Percentiles rank a stretch among this genome's conserved stretches.
phyloP scores from a whole-genome alignment of 2,113 vertebrate species.

The sheep (Ovis aries) region ARS-UI_Ramb_v3.0 NC_056056.1:61548501-61549000 shows the following conservation, averaged over 20 bases:
- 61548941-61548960: not conserved
- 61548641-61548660: conserved; percentile 10
- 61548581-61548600: not conserved
- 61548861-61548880: not conserved
- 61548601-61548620: conserved; percentile 6
- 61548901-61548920: not conserved
- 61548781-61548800: not conserved
- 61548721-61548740: not conserved
- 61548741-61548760: not conserved
- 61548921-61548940: not conserved
- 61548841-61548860: not conserved
- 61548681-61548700: not conserved
- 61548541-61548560: not conserved
- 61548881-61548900: not conserved
- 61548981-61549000: not conserved
- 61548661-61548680: not conserved
- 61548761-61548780: not conserved
- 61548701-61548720: not conserved
- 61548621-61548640: not conserved
- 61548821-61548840: not conserved
- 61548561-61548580: not conserved
- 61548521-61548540: not conserved
- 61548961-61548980: not conserved
- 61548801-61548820: not conserved
- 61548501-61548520: not conserved